Evolutionary conservation across 2,113 vertebrate species (phyloP).

Genomic region (Hypomesus transpacificus): DNA sequence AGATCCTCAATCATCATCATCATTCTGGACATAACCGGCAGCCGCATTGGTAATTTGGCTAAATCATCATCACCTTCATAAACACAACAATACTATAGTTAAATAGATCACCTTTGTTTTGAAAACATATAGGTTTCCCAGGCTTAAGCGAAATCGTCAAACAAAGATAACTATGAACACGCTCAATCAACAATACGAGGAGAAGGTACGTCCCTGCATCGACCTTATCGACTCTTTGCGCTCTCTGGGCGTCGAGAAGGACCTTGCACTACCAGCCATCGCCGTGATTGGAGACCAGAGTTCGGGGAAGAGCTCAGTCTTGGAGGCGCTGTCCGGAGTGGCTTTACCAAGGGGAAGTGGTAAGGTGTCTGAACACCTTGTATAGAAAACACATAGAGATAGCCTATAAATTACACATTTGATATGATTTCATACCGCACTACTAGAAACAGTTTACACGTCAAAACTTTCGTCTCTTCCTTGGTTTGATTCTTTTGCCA

Average conservation of each 20-base stretch:
- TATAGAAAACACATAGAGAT: background rate
- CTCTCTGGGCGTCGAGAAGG: constrained; percentile 71
- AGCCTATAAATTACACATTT: background rate
- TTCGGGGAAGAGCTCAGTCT: constrained; percentile 86
- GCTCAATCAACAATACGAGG: constrained; percentile 63
- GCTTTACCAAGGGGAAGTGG: constrained; percentile 83
- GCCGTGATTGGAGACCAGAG: constrained; percentile 81
- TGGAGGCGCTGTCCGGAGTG: constrained; percentile 86
- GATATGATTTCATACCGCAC: background rate
- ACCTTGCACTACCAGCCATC: constrained; percentile 71
- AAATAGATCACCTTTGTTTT: too few relatives aligned
- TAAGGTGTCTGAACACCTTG: constrained; percentile 45
- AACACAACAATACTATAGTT: too few relatives aligned
- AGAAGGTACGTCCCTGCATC: constrained; percentile 71
- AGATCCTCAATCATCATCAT: too few relatives aligned
- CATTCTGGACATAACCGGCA: too few relatives aligned
- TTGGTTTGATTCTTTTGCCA: background rate
- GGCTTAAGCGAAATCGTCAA: background rate
- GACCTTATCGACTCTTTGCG: constrained; percentile 72
- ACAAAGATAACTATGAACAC: constrained; percentile 15
- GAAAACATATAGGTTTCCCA: too few relatives aligned
- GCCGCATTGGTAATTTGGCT: too few relatives aligned
- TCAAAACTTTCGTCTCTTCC: background rate
- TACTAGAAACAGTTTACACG: too few relatives aligned
- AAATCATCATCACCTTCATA: too few relatives aligned